phyloP scores from a whole-genome alignment of 1,140 invertebrate genomes.

The Neelides sp. region DNA sequence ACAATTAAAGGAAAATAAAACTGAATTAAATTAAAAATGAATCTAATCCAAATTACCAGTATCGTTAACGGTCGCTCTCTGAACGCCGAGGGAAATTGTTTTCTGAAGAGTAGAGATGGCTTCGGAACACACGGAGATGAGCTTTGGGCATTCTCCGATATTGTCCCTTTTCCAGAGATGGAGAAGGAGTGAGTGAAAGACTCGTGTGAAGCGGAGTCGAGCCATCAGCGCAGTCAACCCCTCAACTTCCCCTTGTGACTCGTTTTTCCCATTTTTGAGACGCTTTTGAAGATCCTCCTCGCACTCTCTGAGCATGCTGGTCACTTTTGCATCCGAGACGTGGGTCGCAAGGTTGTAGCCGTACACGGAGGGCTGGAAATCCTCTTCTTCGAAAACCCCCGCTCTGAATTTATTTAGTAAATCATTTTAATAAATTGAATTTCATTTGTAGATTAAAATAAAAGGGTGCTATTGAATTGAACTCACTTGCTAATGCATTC shows the following conservation, averaged over 20 bases:
- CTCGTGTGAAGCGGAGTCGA: constrained; percentile 28
- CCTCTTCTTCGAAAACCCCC: constrained; percentile 85
- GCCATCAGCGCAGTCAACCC: constrained; percentile 21
- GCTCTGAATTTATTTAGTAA: constrained; percentile 42
- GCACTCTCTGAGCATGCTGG: constrained; percentile 72
- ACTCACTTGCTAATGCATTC: constrained; percentile 71
- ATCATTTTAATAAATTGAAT: constrained; percentile 5
- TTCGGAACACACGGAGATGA: constrained; percentile 19
- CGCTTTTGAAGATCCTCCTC: constrained; percentile 74
- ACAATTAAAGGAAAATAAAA: constrained; percentile 4
- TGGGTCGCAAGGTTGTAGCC: constrained; percentile 76
- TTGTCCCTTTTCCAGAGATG: constrained; percentile 27
- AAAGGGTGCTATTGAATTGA: not conserved
- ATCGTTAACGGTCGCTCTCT: constrained; percentile 16
- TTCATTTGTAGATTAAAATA: constrained; percentile 10
- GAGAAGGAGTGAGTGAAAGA: constrained; percentile 30
- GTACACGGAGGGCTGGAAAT: constrained; percentile 86
- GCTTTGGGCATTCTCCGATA: constrained; percentile 19
- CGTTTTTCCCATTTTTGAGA: constrained; percentile 4
- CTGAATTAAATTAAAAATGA: not conserved
- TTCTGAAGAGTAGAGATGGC: constrained; percentile 17
- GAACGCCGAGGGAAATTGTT: constrained; percentile 14
- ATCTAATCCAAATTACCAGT: constrained; percentile 6
- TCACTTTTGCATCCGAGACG: constrained; percentile 65
- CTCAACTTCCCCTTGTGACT: constrained; percentile 14